Evolutionary conservation across 1,140 invertebrate genomes (phyloP), one percentile per base, ranked within the genome.

Genomic region (Drosophila varians): DNA sequence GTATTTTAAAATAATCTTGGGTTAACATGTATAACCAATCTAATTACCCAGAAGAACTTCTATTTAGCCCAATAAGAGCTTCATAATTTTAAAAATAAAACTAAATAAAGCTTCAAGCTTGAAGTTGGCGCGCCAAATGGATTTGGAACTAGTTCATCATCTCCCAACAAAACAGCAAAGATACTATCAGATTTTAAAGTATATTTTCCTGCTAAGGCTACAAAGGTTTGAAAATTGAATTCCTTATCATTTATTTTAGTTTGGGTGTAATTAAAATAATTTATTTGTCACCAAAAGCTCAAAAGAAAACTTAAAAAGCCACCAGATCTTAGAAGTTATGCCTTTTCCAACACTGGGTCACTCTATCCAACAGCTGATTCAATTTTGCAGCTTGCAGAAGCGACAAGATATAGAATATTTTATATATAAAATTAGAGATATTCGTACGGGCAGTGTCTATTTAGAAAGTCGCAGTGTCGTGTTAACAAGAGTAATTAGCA

Each of bases 401-500:
- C 28, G 28, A 11, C 3, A 21, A 12, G 46, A 11, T 55, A 16
- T 28, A 8, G 36, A 38, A 11, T 2, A 16, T 16, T 14, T 4
- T 3, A 38, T 12, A 12, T 1, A 62, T 16, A 57, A 56, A 9
- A 12, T 12, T 12, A 40, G 18, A 56, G 6, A 14, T 45, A 18
- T 58, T 43, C 11, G 3, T 11, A 4, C 23, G 56, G 40, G 58
- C 18, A n/a, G 38, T 34, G 11, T 28, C 21, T 11, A 6, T 55
- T 28, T 9, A 42, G 38, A 42, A 42, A 42, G 38, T 18, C 8
- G 52, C 21, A 43, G 36, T 26, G 52, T 43, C 16, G 52, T 26
- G 12, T 19, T 40, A 7, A 43, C 36, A 51, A 65, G 62, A 65
- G 62, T 66, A 66, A 66, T 66, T 66, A 34, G 16, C 5, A 23